Percentiles rank a stretch among this genome's conserved stretches.
Evolutionary conservation across 2,113 vertebrate species (phyloP).

Genomic region (Ondatra zibethicus): DNA sequence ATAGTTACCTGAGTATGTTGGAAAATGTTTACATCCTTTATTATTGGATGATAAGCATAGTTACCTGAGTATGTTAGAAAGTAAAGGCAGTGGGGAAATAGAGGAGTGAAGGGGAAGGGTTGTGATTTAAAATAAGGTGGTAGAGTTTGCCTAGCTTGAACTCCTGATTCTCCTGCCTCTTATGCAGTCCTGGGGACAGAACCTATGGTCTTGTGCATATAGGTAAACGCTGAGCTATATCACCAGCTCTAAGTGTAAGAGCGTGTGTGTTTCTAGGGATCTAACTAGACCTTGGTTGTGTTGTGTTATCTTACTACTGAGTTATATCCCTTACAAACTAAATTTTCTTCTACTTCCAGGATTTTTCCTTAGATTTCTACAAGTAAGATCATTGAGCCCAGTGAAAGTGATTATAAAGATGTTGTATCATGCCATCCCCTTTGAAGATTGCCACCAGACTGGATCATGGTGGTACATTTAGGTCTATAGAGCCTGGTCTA

Average conservation of each 20-base stretch:
- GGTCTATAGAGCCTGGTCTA: too few species aligned
- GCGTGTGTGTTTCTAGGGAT: background rate
- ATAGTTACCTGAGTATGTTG: background rate
- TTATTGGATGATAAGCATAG: background rate
- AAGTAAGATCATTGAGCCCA: background rate
- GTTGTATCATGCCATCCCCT: background rate
- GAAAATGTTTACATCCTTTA: background rate
- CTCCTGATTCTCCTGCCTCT: background rate
- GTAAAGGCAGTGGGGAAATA: background rate
- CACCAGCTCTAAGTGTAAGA: background rate
- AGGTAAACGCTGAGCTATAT: background rate
- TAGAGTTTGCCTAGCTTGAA: too few species aligned
- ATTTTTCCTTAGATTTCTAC: conserved; percentile 48
- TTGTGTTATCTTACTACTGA: background rate
- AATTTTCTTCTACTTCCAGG: background rate
- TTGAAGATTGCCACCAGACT: background rate
- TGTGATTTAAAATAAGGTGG: background rate
- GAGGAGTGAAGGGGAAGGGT: background rate
- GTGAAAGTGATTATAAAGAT: background rate
- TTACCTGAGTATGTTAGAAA: background rate
- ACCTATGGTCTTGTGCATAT: background rate
- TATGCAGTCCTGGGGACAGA: background rate
- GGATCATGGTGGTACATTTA: background rate
- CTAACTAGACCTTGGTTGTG: background rate
- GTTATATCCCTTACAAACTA: background rate